Evolutionary conservation across 2,113 vertebrate species (phyloP).

Genomic region (Etia nguti): DNA sequence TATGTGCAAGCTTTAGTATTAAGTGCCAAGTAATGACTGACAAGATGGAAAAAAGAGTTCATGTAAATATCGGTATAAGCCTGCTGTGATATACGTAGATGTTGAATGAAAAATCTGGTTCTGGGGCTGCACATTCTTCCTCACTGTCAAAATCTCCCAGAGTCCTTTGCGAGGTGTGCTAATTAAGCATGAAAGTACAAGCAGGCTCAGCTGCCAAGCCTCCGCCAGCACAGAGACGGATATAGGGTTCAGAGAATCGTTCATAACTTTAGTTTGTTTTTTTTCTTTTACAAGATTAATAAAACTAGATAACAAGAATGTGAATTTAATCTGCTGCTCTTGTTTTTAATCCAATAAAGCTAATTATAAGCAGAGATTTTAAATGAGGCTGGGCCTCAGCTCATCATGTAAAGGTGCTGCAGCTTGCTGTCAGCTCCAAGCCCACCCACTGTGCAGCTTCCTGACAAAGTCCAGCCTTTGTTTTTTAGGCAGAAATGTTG

Average conservation of each 20-base stretch:
- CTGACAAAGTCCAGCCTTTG: constrained; percentile 31
- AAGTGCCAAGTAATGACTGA: constrained; percentile 10
- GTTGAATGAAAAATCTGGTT: constrained; percentile 14
- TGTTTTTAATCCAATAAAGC: constrained; percentile 45
- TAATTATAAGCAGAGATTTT: constrained; percentile 55
- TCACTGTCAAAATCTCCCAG: constrained; percentile 39
- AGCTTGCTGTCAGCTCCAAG: constrained; percentile 1
- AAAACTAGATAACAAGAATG: constrained; percentile 61
- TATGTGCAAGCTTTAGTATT: neutral
- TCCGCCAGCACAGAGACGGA: neutral
- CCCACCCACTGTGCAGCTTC: constrained; percentile 63
- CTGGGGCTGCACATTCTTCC: constrained; percentile 8
- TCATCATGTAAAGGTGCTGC: constrained; percentile 41
- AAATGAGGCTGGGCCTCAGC: constrained; percentile 28
- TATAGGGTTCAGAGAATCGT: constrained; percentile 4
- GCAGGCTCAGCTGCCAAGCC: constrained; percentile 36
- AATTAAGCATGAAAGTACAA: constrained; percentile 63
- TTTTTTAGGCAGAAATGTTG: constrained; percentile 11
- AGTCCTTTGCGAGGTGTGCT: constrained; percentile 41
- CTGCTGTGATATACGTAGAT: neutral
- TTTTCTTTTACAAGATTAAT: constrained; percentile 53
- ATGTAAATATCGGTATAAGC: neutral
- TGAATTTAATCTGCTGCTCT: constrained; percentile 49
- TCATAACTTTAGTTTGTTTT: constrained; percentile 6
- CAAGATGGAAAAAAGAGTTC: neutral